These are phyloP conservation scores for Amphiduros pacificus DNA, from an alignment of 2,888 invertebrate species.

Conservation along the genomic window DNA sequence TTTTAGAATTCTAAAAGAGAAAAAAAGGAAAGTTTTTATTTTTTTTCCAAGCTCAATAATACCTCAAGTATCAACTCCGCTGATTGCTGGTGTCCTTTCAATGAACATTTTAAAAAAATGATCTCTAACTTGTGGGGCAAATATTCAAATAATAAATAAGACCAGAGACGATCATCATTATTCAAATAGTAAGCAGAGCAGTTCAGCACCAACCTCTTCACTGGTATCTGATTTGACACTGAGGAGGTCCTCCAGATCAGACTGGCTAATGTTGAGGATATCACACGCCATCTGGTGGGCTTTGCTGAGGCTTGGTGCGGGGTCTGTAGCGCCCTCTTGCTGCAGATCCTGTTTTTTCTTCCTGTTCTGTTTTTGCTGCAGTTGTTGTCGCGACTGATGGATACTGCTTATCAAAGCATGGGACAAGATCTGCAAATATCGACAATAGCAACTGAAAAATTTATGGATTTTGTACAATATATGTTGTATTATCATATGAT, in stretches of 20 bases:
- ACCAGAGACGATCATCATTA: too few species aligned
- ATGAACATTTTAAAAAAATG: background rate
- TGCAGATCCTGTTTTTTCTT: slow-evolving; percentile 4
- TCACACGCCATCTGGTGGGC: slow-evolving; percentile 51
- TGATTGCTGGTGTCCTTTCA: too few species aligned
- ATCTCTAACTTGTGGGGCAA: too few species aligned
- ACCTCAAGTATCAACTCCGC: too few species aligned
- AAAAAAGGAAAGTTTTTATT: background rate
- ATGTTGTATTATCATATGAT: too few species aligned
- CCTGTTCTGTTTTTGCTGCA: slow-evolving; percentile 30
- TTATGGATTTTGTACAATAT: background rate
- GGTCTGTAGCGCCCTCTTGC: background rate
- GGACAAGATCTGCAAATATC: slow-evolving; percentile 38
- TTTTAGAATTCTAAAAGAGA: background rate
- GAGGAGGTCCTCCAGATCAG: slow-evolving; percentile 55
- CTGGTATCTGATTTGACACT: background rate
- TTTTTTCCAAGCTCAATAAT: background rate
- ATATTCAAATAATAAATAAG: too few species aligned
- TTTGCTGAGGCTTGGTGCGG: slow-evolving; percentile 38
- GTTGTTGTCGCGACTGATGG: slow-evolving; percentile 36
- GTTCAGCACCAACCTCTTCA: background rate
- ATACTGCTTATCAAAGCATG: slow-evolving; percentile 41
- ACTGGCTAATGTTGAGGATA: slow-evolving; percentile 55
- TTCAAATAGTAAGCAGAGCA: too few species aligned
- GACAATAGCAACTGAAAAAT: background rate